A percentile compares a stretch with the other conserved stretches of the same genome.
Evolutionary conservation across 2,888 invertebrate genomes (phyloP).

Genomic region (Xanthia togata): DNA sequence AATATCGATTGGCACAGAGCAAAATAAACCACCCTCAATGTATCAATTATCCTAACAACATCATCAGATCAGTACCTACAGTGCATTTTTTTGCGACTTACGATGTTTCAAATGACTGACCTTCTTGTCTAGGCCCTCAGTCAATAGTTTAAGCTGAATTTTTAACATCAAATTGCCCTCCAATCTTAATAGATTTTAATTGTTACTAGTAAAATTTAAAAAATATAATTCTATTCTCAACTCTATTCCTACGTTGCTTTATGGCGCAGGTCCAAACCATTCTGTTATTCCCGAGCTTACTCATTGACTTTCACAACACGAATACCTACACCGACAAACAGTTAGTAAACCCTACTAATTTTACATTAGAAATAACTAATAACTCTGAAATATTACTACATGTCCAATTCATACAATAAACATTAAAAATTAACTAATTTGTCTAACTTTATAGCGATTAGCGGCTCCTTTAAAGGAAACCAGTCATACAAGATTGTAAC

Average conservation of each 20-base stretch:
- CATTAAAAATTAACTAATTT: conserved; percentile 51
- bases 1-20: too few species aligned
- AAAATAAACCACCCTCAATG: too few species aligned
- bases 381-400: conserved; percentile 43
- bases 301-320: conserved; percentile 4
- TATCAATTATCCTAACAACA: too few species aligned
- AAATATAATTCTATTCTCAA: background rate
- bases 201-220: background rate
- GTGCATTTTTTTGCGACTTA: too few species aligned
- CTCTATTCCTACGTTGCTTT: background rate
- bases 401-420: conserved; percentile 12
- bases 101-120: too few species aligned
- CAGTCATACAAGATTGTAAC: conserved; percentile 12
- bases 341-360: background rate
- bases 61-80: too few species aligned
- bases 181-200: background rate
- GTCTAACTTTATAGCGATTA: conserved; percentile 48
- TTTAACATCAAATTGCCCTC: too few species aligned
- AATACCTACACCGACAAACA: background rate
- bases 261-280: background rate
- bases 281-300: background rate
- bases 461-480: conserved; percentile 49
- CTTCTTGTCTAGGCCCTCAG: too few species aligned
- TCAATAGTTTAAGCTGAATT: too few species aligned
- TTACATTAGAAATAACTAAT: background rate